Conservation (phyloP, 2,113 vertebrate species). For the Glareola pratincola region DNA sequence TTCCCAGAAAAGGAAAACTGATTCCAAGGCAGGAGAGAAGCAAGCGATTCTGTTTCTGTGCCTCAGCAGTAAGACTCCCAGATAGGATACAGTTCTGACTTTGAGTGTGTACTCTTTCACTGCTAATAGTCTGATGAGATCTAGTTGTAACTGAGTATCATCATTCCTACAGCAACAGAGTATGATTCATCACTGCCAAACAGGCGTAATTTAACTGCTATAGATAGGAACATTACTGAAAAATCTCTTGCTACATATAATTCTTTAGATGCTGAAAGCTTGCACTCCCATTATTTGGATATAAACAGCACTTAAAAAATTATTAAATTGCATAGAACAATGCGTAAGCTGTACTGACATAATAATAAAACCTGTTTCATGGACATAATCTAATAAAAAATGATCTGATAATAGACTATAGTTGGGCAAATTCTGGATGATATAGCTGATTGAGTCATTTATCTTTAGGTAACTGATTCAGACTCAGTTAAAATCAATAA, state of each 20-base stretch:
- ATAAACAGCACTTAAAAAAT: conserved; percentile 36
- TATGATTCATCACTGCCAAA: not conserved
- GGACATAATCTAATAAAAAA: conserved; percentile 32
- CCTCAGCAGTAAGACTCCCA: not conserved
- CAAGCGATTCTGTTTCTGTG: not conserved
- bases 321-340: not conserved
- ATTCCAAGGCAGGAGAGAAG: not conserved
- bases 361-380: not conserved
- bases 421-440: conserved; percentile 18
- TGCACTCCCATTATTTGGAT: not conserved
- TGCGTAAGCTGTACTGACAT: not conserved
- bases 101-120: not conserved
- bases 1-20: not conserved
- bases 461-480: conserved; percentile 7
- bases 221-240: not conserved
- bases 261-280: not conserved
- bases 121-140: not conserved
- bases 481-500: conserved; percentile 48
- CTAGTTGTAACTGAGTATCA: not conserved
- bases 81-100: not conserved
- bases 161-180: not conserved
- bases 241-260: not conserved
- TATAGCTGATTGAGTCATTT: not conserved
- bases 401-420: not conserved
- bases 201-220: not conserved